These are phyloP conservation scores for Trididemnum nubilum DNA, from an alignment of 23 tunicate genomes.

Conservation along the genomic window DNA sequence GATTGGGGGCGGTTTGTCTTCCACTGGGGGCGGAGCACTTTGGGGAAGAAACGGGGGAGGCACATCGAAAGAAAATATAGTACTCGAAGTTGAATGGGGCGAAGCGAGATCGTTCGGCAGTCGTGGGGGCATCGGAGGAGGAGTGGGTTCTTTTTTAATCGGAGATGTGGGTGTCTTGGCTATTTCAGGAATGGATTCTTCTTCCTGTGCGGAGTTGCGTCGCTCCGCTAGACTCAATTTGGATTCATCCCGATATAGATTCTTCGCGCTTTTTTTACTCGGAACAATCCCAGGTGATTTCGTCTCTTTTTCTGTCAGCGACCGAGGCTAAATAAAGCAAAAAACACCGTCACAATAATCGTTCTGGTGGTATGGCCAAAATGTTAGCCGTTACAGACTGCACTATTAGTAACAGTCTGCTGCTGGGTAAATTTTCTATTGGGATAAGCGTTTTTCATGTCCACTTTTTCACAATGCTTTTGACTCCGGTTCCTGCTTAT, in stretches of 20 bases:
- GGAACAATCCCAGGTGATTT: slow-evolving; percentile 81
- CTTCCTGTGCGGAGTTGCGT: slow-evolving; percentile 33
- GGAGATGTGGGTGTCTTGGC: slow-evolving; percentile 55
- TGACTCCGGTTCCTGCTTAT: too few species aligned
- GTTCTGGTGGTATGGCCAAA: background rate
- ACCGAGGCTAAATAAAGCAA: slow-evolving; percentile 45
- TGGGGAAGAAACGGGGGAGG: background rate
- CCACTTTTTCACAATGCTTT: too few species aligned
- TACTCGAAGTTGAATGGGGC: slow-evolving; percentile 31
- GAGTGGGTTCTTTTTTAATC: slow-evolving; percentile 48
- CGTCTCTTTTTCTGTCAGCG: slow-evolving; percentile 74
- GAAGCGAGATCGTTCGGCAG: slow-evolving; percentile 57
- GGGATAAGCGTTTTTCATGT: background rate
- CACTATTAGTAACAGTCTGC: background rate
- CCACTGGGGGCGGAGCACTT: slow-evolving; percentile 16
- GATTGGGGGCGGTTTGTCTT: slow-evolving; percentile 52
- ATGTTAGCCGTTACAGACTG: background rate
- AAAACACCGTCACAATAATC: too few species aligned
- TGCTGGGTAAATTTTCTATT: background rate
- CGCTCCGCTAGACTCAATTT: slow-evolving; percentile 35
- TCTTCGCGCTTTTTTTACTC: slow-evolving; percentile 54
- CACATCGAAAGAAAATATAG: slow-evolving; percentile 51
- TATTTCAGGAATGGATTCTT: slow-evolving; percentile 25
- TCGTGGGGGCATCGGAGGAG: slow-evolving; percentile 81
- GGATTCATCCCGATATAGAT: slow-evolving; percentile 55